A percentile compares a stretch with the other conserved stretches of the same genome.
Conservation (phyloP, 2,113 vertebrate genomes). For the Calyptommatus sinebrachiatus region DNA sequence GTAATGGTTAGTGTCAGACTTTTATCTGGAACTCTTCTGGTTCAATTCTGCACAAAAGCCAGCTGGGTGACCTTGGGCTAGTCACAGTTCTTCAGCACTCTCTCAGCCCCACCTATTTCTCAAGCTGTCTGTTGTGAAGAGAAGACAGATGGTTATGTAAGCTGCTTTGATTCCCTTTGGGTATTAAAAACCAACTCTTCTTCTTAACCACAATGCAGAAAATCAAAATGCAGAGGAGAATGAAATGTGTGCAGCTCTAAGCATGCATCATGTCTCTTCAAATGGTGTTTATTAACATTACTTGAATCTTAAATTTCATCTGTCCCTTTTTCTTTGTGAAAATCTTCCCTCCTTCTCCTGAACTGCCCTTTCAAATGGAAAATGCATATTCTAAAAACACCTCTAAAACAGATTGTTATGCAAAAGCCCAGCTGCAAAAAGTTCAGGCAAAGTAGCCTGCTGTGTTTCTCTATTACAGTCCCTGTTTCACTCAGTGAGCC, state of each 20-base stretch:
- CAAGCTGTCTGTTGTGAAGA: no score
- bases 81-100: no score
- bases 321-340: neutral
- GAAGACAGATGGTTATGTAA: no score
- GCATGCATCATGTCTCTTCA: slow-evolving; percentile 16
- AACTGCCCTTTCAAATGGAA: neutral
- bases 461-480: neutral
- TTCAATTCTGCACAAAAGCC: no score
- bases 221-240: slow-evolving; percentile 22
- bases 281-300: neutral
- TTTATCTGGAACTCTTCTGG: no score
- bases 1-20: no score
- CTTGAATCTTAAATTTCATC: neutral
- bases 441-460: neutral
- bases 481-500: neutral
- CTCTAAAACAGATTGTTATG: slow-evolving; percentile 11
- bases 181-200: no score
- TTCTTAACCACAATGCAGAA: slow-evolving; percentile 23
- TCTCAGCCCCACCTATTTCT: no score
- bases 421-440: neutral
- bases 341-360: neutral
- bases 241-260: neutral
- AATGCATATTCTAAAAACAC: slow-evolving; percentile 2
- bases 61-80: no score
- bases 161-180: no score